A percentile compares a stretch with the other conserved stretches of the same genome.
These are phyloP conservation scores for Temnothorax longispinosus DNA, from an alignment of 1,140 invertebrate species.

Conservation along the genomic window DNA sequence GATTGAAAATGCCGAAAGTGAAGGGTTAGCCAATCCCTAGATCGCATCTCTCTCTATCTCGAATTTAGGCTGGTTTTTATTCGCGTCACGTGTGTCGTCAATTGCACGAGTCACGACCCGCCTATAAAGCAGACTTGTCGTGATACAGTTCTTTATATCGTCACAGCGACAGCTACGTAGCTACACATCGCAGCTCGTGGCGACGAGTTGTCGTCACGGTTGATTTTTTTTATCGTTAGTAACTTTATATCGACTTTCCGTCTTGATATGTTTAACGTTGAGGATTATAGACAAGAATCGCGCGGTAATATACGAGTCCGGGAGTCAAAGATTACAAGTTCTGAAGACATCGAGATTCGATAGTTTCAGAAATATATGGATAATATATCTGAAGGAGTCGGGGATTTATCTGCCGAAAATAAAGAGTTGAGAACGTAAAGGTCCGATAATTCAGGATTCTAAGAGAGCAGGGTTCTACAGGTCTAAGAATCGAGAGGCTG, in stretches of 20 bases:
- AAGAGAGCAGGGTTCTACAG: not conserved
- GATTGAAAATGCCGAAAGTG: not conserved
- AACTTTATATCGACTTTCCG: not conserved
- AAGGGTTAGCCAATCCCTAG: not conserved
- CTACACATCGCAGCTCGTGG: not conserved
- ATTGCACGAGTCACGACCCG: not conserved
- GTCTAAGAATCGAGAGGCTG: not conserved
- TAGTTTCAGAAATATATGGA: not conserved
- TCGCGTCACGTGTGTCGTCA: conserved; percentile 29
- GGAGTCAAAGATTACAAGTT: not conserved
- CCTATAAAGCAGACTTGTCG: not conserved
- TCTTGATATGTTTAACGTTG: not conserved
- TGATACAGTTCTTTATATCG: not conserved
- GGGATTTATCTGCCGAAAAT: conserved; percentile 1
- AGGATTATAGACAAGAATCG: not conserved
- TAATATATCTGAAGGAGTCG: not conserved
- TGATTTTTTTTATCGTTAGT: not conserved
- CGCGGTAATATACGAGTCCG: not conserved
- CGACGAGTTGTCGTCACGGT: not conserved
- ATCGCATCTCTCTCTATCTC: not conserved
- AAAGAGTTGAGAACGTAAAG: not conserved
- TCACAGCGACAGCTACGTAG: not conserved
- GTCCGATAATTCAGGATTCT: not conserved
- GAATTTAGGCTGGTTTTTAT: conserved; percentile 9
- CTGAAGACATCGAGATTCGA: not conserved